Base-by-base conservation (phyloP, 2,888 invertebrate genomes). In the Dolichomitus sp. region DNA sequence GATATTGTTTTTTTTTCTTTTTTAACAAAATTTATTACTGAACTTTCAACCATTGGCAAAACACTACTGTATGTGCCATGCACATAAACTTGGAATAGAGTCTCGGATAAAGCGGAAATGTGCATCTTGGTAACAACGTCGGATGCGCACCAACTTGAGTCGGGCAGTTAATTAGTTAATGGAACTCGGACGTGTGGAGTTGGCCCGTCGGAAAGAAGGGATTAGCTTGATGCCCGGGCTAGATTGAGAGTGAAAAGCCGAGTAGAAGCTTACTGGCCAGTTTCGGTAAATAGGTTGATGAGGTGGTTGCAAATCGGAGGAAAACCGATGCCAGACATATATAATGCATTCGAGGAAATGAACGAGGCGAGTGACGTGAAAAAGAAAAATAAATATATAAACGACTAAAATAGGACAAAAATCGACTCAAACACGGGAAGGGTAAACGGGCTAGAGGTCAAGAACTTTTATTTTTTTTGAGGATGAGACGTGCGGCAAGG, bases 401-500 rank as follows among this genome's bases (percentile, higher is more conserved):
- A n/a, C 17, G 6, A 14, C 27, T 40, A 68, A 63, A 48, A 37
- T 1, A 45, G 12, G 42, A 40, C 4, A 12, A 30, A 70, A 23
- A 37, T 14, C 9, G 42, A 12, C 30, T 42, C n/a, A 66, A 37
- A 33, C 17, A 50, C 48, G 48, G 48, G 33, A 59, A 45, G 40
- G 63, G 30, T 12, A 40, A 73, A 75, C 57, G 81, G 73, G 79
- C 75, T 79, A 79, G 82, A 79, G 79, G 79, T 83, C 70, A 78
- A 75, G 37, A 72, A 57, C 5, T 45, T 14, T 59, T 42, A 50
- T 80, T 80, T 78, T 33, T 78, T 59, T 68, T 76, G 61, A 81
- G 83, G 70, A 81, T 86, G 81, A 85, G 83, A 86, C 85, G 85
- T 85, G 85, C 84, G 85, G 85, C 86, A 86, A 85, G 84, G 81